phyloP scores from a whole-genome alignment of 2,113 vertebrate species.

The Anhinga rufa region DNA sequence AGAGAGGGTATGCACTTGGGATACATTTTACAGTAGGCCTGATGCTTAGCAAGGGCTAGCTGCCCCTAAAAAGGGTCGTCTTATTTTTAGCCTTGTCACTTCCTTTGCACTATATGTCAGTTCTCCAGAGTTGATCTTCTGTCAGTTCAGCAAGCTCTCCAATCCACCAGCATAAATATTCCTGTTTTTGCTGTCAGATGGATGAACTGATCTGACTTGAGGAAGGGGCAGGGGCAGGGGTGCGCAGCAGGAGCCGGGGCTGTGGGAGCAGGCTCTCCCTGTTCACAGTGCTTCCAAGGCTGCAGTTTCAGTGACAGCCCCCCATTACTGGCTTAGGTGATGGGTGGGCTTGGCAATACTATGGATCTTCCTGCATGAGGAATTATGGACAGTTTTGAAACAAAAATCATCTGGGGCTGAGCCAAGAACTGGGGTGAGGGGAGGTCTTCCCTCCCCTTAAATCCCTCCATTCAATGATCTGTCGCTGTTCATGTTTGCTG shows the following conservation, averaged over 20 bases:
- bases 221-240: neutral
- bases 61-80: neutral
- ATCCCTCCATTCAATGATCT: neutral
- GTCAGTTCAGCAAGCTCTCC: neutral
- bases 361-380: neutral
- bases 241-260: neutral
- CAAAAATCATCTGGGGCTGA: neutral
- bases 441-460: neutral
- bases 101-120: neutral
- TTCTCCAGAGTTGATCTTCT: neutral
- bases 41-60: neutral
- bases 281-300: neutral
- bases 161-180: neutral
- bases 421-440: neutral
- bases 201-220: neutral
- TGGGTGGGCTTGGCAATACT: rapidly evolving
- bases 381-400: neutral
- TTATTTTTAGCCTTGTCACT: neutral
- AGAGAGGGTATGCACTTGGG: neutral
- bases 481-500: neutral
- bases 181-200: neutral
- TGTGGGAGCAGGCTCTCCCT: neutral
- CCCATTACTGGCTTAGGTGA: neutral
- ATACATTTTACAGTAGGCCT: neutral
- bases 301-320: neutral